Percentiles rank a stretch among this genome's conserved stretches.
Evolutionary conservation across 2,797 vertebrate genomes (phyloP).

Genomic region (Apogon hyalosoma): DNA sequence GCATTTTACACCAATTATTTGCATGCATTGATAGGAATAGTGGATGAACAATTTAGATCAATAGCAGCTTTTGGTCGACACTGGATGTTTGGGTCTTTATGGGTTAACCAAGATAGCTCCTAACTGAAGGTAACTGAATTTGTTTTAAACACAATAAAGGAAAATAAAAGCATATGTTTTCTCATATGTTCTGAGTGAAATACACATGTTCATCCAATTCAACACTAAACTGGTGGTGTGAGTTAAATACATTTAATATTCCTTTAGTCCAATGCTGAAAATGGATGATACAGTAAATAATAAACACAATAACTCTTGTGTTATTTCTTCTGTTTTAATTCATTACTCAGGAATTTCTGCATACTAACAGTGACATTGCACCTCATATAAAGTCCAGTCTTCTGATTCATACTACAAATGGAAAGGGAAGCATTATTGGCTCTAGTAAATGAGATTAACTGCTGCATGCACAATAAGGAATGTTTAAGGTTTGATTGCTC

Average conservation of each 20-base stretch:
- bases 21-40: no score
- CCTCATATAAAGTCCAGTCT: conserved; percentile 8
- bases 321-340: neutral
- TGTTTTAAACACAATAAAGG: no score
- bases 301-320: neutral
- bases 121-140: no score
- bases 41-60: no score
- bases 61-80: no score
- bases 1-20: no score
- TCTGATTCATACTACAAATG: conserved; percentile 12
- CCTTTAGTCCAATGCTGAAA: neutral
- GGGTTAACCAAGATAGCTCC: no score
- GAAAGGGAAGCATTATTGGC: conserved; percentile 44
- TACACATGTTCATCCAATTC: no score
- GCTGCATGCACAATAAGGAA: conserved; percentile 57
- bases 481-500: conserved; percentile 58
- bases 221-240: neutral
- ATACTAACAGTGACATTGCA: conserved; percentile 44
- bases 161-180: no score
- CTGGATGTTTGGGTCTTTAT: no score
- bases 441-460: conserved; percentile 65
- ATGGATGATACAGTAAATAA: neutral
- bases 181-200: no score
- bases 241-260: neutral
- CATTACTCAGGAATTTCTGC: conserved; percentile 10